A percentile compares a stretch with the other conserved stretches of the same genome.
Evolutionary conservation across 2,797 vertebrate species (phyloP).

Genomic region (Peromyscus aztecus): DNA sequence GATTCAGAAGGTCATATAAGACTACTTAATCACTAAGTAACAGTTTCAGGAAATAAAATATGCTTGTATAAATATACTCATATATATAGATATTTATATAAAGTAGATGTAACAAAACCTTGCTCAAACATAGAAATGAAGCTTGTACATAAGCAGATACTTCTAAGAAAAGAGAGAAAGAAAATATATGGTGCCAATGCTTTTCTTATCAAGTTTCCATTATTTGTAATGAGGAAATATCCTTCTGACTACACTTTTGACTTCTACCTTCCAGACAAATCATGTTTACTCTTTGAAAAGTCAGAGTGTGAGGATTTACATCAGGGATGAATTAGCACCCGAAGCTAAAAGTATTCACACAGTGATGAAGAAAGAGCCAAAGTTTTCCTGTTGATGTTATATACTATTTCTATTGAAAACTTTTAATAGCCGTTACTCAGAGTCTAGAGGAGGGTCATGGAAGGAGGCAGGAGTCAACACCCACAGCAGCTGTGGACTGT

Average conservation of each 20-base stretch:
- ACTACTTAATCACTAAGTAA: neutral
- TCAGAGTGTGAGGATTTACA: neutral
- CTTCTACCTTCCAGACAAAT: constrained; percentile 25
- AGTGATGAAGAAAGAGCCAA: neutral
- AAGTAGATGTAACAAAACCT: neutral
- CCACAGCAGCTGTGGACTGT: neutral
- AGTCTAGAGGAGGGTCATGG: fast-evolving
- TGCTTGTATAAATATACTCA: neutral
- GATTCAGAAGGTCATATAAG: neutral
- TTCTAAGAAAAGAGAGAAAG: neutral
- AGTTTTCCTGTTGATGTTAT: neutral
- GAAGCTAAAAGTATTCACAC: neutral
- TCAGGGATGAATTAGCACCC: neutral
- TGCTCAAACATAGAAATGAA: neutral
- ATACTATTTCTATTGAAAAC: neutral
- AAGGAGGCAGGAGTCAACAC: neutral
- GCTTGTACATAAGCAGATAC: neutral
- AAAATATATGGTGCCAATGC: neutral
- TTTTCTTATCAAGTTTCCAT: neutral
- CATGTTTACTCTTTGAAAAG: neutral
- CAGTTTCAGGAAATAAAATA: neutral
- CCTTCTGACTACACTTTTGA: neutral
- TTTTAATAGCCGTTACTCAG: neutral
- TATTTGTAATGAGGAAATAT: constrained; percentile 3
- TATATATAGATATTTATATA: no score